These are phyloP conservation scores for Pachypeltis micranthus DNA, from an alignment of 1,140 invertebrate genomes.

Conservation along the genomic window DNA sequence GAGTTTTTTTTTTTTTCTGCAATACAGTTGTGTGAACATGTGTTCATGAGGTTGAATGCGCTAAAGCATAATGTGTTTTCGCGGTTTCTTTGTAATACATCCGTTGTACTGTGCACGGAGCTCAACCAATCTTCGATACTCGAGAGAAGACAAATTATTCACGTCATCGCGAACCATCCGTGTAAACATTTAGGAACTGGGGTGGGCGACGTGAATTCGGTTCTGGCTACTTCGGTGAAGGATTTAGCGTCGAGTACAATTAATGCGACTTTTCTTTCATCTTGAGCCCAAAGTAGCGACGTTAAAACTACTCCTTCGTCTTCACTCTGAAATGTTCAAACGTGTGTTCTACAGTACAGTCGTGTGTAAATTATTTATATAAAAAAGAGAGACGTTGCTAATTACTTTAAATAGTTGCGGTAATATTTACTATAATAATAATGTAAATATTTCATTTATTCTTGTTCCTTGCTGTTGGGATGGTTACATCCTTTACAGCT, in stretches of 20 bases:
- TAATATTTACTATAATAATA: too few relatives aligned
- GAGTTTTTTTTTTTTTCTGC: constrained; percentile 1
- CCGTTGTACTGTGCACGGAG: constrained; percentile 24
- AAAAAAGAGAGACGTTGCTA: too few relatives aligned
- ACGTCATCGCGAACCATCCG: constrained; percentile 69
- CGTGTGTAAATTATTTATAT: too few relatives aligned
- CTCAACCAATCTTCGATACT: too few relatives aligned
- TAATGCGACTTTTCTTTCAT: constrained; percentile 48
- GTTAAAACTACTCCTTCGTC: constrained; percentile 64
- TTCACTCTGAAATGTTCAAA: constrained; percentile 50
- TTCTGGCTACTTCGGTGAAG: constrained; percentile 52
- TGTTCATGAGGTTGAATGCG: neutral
- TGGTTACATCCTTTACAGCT: too few relatives aligned
- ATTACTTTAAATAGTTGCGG: too few relatives aligned
- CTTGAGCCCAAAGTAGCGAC: constrained; percentile 51
- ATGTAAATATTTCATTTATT: too few relatives aligned
- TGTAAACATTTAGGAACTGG: constrained; percentile 68
- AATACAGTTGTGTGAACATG: neutral
- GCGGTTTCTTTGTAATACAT: neutral
- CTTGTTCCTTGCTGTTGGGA: too few relatives aligned
- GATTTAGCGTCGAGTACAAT: constrained; percentile 55
- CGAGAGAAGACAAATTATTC: too few relatives aligned
- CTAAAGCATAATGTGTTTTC: neutral
- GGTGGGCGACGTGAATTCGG: constrained; percentile 51
- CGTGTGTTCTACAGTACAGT: too few relatives aligned